phyloP scores from a whole-genome alignment of 1,140 invertebrate genomes.

The Heliothis subflexa region DNA sequence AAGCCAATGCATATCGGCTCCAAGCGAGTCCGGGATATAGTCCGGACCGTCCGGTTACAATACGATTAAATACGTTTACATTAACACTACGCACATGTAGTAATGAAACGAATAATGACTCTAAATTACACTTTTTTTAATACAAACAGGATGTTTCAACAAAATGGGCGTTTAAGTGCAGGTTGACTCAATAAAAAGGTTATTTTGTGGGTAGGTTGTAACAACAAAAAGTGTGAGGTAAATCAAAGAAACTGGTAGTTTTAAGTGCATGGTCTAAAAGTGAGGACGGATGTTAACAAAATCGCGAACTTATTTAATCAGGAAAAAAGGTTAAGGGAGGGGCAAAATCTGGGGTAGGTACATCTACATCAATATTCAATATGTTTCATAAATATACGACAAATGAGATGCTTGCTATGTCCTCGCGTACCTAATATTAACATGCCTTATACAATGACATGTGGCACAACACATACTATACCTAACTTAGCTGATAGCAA shows the following conservation, averaged over 20 bases:
- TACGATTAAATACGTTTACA: conserved; percentile 24
- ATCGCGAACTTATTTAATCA: background rate
- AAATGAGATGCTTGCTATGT: conserved; percentile 26
- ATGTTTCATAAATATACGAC: background rate
- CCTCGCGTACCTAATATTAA: conserved; percentile 10
- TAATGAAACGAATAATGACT: background rate
- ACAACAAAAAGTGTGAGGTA: too few species aligned
- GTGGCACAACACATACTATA: conserved; percentile 22
- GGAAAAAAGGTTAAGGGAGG: background rate
- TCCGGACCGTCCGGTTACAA: conserved; percentile 10
- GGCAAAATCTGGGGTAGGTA: background rate
- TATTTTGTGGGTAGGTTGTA: too few species aligned
- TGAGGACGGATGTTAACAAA: conserved; percentile 12
- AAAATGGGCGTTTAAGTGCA: background rate
- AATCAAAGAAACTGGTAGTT: too few species aligned
- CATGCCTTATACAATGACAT: conserved; percentile 25
- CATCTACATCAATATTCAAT: background rate
- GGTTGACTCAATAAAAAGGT: too few species aligned
- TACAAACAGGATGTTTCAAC: background rate
- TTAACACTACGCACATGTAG: conserved; percentile 18
- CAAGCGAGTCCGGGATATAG: conserved; percentile 11
- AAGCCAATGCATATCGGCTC: conserved; percentile 19
- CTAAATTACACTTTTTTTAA: background rate
- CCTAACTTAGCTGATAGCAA: conserved; percentile 19
- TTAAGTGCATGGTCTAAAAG: background rate